Conservation (phyloP, 2,113 vertebrate genomes). For the Saimiri boliviensis region DNA sequence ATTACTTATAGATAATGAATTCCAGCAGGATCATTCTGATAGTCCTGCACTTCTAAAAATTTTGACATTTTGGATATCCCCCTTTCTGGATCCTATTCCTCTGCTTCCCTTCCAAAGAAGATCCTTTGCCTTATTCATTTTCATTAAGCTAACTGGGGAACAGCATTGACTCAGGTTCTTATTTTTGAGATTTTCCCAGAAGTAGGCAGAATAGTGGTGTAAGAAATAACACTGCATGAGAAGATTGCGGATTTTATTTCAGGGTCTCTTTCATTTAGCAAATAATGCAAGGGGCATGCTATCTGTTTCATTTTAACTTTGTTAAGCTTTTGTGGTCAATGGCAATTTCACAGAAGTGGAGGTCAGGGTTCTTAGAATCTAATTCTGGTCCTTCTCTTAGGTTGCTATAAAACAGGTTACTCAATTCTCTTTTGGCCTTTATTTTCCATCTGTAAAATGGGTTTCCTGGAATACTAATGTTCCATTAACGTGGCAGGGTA, state of each 20-base stretch:
- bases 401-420: background rate
- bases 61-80: constrained; percentile 18
- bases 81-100: background rate
- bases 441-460: background rate
- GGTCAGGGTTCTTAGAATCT: background rate
- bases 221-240: background rate
- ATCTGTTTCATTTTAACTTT: background rate
- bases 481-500: background rate
- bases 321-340: background rate
- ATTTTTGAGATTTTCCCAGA: background rate
- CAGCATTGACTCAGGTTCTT: background rate
- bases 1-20: constrained; percentile 59
- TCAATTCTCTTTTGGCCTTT: background rate
- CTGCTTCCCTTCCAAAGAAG: constrained; percentile 42
- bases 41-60: constrained; percentile 43
- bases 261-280: background rate
- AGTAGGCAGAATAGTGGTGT: background rate
- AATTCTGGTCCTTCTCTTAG: background rate
- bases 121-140: constrained; percentile 10
- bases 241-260: background rate
- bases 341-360: background rate
- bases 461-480: background rate
- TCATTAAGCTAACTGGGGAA: background rate
- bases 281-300: background rate
- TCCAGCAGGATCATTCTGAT: constrained; percentile 40